Evolutionary conservation across 2,113 vertebrate species (phyloP), one percentile per base, ranked within the genome.

Genomic region (Dicentrarchus labrax): DNA sequence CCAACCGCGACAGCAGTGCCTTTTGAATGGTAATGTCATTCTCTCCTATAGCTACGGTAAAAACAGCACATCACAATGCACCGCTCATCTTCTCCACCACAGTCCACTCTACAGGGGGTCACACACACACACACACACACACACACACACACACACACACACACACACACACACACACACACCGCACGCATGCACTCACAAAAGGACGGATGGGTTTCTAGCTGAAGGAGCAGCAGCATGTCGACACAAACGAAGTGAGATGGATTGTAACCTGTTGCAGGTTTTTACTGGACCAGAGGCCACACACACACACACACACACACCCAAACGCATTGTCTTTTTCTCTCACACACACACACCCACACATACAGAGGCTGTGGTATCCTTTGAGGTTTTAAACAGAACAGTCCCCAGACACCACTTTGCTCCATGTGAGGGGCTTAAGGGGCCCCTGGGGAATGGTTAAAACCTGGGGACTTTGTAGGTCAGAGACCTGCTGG

Each of bases 11-110:
- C 83, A 80, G 79, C 78, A 65, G 88, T 30, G 66, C 68, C 87
- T 91, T 93, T 95, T 84, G 80, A 92, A 95, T 94, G 94, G 82
- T 94, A 95, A 96, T 94, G 87, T 90, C 60, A 89, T 94, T 86
- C 90, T 93, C 84, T 89, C 82, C 73, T 84, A 30, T 76, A 87
- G 89, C 86, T 82, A 82, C 54, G 77, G 85, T 84, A 82, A 89
- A 89, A 91, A 87, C 83, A 79, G 62, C 87, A 89, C 91, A 92
- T 92, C 88, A 94, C 93, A 95, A 94, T 94, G 90, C 89, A 62
- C 82, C 80, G 87, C 82, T 90, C 91, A 89, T 92, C 91, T 91
- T 87, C 80, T 77, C 65, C 78, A 72, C 73, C 54, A 19, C 70
- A 62, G 85, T 61, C 78, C 76, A 36, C 80, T 70, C 91, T n/a